Conservation (phyloP, 2,113 vertebrate genomes). For the Podilymbus podiceps region DNA sequence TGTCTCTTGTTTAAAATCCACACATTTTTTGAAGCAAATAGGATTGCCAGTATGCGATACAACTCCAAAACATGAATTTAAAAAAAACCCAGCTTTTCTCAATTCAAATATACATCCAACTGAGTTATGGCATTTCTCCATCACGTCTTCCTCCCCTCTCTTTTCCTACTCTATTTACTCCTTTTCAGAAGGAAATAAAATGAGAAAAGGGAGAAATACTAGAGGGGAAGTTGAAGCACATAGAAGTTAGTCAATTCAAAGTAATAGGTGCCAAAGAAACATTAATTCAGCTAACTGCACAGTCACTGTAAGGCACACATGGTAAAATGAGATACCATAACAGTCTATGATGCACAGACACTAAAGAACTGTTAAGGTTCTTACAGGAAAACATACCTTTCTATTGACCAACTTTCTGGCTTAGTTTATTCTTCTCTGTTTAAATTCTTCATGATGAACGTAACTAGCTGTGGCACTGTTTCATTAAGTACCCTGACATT, state of each 20-base stretch:
- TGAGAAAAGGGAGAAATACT: background rate
- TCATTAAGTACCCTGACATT: background rate
- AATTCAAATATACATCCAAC: background rate
- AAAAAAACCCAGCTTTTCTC: background rate
- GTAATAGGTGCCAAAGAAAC: background rate
- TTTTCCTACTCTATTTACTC: background rate
- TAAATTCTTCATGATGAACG: background rate
- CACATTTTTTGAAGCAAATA: background rate
- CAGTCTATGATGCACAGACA: background rate
- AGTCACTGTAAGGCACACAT: background rate
- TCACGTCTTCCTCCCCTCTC: background rate
- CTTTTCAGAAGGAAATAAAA: background rate
- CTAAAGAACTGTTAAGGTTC: background rate
- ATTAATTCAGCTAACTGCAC: background rate
- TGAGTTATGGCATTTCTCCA: background rate
- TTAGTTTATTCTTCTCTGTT: background rate
- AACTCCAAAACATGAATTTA: background rate
- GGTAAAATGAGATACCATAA: background rate
- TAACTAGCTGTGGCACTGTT: background rate
- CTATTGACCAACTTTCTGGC: background rate
- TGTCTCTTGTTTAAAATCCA: background rate
- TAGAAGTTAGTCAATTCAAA: background rate
- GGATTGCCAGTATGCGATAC: background rate
- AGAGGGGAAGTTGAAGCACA: background rate
- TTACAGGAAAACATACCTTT: background rate